Conservation (phyloP, 1,140 invertebrate genomes). For the Aphidius gifuensis region DNA sequence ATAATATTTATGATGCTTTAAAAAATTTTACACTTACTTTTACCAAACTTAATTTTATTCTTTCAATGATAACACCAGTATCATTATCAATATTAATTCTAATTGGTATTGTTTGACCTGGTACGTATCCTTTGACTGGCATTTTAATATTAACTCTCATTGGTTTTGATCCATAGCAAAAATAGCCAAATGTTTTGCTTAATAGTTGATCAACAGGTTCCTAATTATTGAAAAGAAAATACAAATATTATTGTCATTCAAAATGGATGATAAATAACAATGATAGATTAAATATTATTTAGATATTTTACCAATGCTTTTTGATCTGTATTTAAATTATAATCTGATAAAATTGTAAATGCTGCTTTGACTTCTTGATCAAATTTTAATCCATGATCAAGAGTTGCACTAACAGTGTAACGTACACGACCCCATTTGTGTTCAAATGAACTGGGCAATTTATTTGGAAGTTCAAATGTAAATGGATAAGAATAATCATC, state of each 20-base stretch:
- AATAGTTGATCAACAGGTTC: slow-evolving; percentile 63
- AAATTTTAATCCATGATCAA: slow-evolving; percentile 85
- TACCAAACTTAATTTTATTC: slow-evolving; percentile 61
- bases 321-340: slow-evolving; percentile 77
- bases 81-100: slow-evolving; percentile 67
- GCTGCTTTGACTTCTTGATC: slow-evolving; percentile 82
- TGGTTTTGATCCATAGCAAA: slow-evolving; percentile 66
- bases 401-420: slow-evolving; percentile 77
- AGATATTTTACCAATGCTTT: slow-evolving; percentile 48
- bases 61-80: slow-evolving; percentile 64
- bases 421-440: slow-evolving; percentile 75
- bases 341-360: slow-evolving; percentile 78
- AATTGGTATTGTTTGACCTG: slow-evolving; percentile 66
- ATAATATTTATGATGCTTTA: not conserved
- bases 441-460: slow-evolving; percentile 81
- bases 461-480: slow-evolving; percentile 64
- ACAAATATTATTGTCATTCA: slow-evolving; percentile 1
- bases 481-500: slow-evolving; percentile 73
- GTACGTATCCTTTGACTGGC: slow-evolving; percentile 67
- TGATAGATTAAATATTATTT: slow-evolving; percentile 9
- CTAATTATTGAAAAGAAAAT: slow-evolving; percentile 38
- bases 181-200: slow-evolving; percentile 69
- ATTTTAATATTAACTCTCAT: slow-evolving; percentile 61
- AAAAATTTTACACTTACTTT: slow-evolving; percentile 35
- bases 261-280: no score